A percentile compares a stretch with the other conserved stretches of the same genome.
Evolutionary conservation across 2,888 invertebrate species (phyloP).

Genomic region (Agonum fuliginosum): DNA sequence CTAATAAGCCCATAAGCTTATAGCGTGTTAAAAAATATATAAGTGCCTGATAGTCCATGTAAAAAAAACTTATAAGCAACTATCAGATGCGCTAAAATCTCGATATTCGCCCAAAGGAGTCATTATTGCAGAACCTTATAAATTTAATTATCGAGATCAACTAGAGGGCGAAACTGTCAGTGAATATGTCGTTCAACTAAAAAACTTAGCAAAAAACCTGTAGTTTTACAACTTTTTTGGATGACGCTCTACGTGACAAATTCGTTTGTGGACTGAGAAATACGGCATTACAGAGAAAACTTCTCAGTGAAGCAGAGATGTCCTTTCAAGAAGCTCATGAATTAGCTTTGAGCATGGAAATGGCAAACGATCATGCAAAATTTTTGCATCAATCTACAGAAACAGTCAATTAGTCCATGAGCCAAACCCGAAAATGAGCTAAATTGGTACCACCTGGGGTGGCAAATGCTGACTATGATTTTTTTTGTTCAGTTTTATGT

Average conservation of each 20-base stretch:
- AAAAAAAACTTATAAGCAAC: constrained; percentile 60
- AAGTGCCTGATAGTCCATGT: constrained; percentile 60
- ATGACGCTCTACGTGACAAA: constrained; percentile 63
- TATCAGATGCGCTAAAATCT: constrained; percentile 59
- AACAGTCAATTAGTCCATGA: too few species aligned
- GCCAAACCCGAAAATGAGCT: too few species aligned
- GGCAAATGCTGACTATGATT: too few species aligned
- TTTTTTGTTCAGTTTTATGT: too few species aligned
- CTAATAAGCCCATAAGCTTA: constrained; percentile 63
- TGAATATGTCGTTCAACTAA: constrained; percentile 63
- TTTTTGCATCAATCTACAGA: background rate
- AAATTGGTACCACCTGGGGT: too few species aligned
- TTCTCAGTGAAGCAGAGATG: constrained; percentile 61
- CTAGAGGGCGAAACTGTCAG: constrained; percentile 61
- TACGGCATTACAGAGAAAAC: constrained; percentile 61
- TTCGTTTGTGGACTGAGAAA: constrained; percentile 64
- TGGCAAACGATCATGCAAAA: constrained; percentile 51
- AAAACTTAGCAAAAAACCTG: constrained; percentile 64
- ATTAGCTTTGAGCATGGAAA: constrained; percentile 58
- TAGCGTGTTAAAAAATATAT: constrained; percentile 61
- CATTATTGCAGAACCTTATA: constrained; percentile 65
- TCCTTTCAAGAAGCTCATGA: constrained; percentile 60
- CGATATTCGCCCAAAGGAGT: constrained; percentile 63
- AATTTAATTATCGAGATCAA: constrained; percentile 64
- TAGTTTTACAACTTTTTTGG: constrained; percentile 64